These are phyloP conservation scores for Umimayanthus chanpuru DNA, from an alignment of 92 coral and sea anemone species.

Conservation along the genomic window DNA sequence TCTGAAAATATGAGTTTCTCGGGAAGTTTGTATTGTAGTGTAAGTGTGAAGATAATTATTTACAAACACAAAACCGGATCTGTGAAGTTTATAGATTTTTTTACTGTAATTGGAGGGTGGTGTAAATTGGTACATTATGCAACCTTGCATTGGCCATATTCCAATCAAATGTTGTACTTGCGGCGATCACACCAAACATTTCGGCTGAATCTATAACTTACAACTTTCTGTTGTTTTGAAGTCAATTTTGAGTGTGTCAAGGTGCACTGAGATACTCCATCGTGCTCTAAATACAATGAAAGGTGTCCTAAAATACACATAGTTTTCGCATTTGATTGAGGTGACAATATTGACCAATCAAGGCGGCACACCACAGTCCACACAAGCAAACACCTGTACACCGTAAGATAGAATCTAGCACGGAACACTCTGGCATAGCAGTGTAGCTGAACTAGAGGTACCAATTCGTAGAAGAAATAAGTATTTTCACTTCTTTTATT, in stretches of 20 bases:
- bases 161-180: too few relatives aligned
- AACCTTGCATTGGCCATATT: too few relatives aligned
- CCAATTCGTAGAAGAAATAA: not conserved
- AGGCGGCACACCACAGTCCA: not conserved
- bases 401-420: not conserved
- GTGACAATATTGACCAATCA: conserved; percentile 23
- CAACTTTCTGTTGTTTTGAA: not conserved
- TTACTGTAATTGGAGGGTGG: too few relatives aligned
- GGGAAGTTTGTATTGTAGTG: too few relatives aligned
- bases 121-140: too few relatives aligned
- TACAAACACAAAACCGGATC: too few relatives aligned
- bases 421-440: not conserved
- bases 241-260: not conserved
- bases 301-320: not conserved
- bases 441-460: not conserved
- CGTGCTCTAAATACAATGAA: not conserved
- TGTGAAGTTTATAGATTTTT: too few relatives aligned
- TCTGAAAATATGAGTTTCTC: too few relatives aligned
- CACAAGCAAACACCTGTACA: conserved; percentile 13
- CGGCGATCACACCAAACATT: not conserved
- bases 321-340: not conserved
- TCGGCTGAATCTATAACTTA: not conserved
- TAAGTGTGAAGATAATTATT: too few relatives aligned
- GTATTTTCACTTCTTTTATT: not conserved
- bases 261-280: not conserved